Base-by-base conservation (phyloP, 2,888 invertebrate species). In the Diarsia mendica region DNA sequence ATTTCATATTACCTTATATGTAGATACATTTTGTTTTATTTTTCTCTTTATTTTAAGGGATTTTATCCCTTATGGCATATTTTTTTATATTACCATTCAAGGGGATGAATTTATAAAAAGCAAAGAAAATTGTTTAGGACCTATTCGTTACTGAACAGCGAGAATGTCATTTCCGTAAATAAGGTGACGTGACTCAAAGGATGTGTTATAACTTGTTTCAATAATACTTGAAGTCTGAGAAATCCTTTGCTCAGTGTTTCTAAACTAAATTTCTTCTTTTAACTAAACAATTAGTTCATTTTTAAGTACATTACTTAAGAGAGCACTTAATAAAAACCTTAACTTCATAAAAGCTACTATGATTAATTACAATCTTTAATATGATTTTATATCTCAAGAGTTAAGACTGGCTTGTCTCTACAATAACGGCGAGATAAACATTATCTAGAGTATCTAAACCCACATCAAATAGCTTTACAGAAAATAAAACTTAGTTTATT, bases 291-390 rank as follows among this genome's bases (percentile, higher is more conserved):
- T 49, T n/a, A 67, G 4, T 0, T 51, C 39, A 28, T 46, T 28
- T 23, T 44, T 48, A 60, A 67, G n/a, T 61, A 28, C 68, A 53
- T 70, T 13, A 75, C 48, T 72, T 23, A 51, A 49, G 53, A 28
- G 11, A 46, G n/a, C 39, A 63, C 61, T 2, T 71, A 55, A 63
- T 72, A 61, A 73, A 46, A 46, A 28, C 3, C 13, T 53, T 44
- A 28, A 55, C n/a, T 28, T 53, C 1, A 44, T 44, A 80, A 84
- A 80, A 75, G 75, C 55, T 61, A 61, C 55, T 48, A 75, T 82
- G 75, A 82, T 84, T 64, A 63, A 80, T 82, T 66, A 55, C 63
- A 53, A n/a, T 44, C 39, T 75, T 80, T 80, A 81, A 80, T 66
- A 48, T 63, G 51, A 48, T 84, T 82, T 74, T 18, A 63, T 53